Conservation (phyloP, 2,797 vertebrate species). For the Myotis planiceps region DNA sequence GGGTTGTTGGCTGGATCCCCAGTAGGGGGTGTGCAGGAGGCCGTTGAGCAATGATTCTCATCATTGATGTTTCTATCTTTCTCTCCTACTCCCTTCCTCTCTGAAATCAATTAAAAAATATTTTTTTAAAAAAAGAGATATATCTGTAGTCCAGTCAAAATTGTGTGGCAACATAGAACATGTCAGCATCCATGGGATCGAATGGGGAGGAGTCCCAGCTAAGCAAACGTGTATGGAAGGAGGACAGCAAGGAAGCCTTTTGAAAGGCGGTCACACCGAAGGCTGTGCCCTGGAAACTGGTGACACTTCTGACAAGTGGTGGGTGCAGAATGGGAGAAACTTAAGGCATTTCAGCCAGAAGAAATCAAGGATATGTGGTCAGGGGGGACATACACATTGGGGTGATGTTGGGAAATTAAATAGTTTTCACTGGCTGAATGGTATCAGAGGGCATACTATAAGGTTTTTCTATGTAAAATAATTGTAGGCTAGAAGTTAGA, state of each 20-base stretch:
- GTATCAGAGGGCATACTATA: neutral
- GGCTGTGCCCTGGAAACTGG: neutral
- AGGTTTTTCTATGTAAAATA: neutral
- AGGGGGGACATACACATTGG: neutral
- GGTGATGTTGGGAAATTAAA: neutral
- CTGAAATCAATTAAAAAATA: no score
- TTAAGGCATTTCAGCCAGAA: neutral
- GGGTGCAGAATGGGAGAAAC: rapidly evolving
- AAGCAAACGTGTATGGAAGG: neutral
- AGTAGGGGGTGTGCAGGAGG: no score
- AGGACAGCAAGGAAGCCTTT: neutral
- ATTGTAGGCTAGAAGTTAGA: neutral
- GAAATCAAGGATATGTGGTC: neutral
- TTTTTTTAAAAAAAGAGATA: neutral
- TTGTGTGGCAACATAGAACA: neutral
- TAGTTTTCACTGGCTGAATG: neutral
- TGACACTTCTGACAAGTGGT: neutral
- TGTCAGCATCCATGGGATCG: neutral
- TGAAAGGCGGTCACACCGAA: neutral
- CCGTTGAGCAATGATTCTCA: no score
- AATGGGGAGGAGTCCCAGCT: rapidly evolving
- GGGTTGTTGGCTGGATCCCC: no score
- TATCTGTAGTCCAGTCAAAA: neutral
- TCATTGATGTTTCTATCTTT: no score
- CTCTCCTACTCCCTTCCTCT: no score